These are phyloP conservation scores for Lasius platythorax DNA, from an alignment of 2,888 invertebrate species.

Conservation along the genomic window DNA sequence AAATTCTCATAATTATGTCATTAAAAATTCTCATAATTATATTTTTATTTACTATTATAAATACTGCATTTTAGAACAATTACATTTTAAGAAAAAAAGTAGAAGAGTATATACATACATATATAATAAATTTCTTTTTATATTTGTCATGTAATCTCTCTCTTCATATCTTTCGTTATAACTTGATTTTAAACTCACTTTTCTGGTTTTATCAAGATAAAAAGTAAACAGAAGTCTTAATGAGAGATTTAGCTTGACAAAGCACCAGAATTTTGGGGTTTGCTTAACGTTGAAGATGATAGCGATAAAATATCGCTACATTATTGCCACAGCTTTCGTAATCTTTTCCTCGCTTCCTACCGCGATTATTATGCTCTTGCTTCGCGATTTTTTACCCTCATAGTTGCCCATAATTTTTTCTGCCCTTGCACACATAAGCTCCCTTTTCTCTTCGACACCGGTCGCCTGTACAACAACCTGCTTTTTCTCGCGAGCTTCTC, in stretches of 20 bases:
- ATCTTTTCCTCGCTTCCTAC: constrained; percentile 1
- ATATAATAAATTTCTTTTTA: neutral
- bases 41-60: neutral
- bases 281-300: neutral
- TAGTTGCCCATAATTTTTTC: constrained; percentile 24
- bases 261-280: neutral
- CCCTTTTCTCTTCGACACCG: neutral
- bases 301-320: constrained; percentile 30
- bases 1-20: neutral
- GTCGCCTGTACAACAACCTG: neutral
- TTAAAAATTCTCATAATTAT: neutral
- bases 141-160: neutral
- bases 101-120: neutral
- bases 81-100: neutral
- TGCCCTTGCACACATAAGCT: neutral
- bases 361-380: neutral
- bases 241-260: neutral
- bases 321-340: constrained; percentile 18
- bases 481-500: neutral
- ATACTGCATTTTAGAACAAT: neutral
- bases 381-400: constrained; percentile 24
- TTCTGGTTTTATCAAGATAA: neutral
- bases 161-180: neutral
- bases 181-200: neutral
- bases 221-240: neutral